Conservation (phyloP, 2,113 vertebrate species). For the Rhinogobius similis region DNA sequence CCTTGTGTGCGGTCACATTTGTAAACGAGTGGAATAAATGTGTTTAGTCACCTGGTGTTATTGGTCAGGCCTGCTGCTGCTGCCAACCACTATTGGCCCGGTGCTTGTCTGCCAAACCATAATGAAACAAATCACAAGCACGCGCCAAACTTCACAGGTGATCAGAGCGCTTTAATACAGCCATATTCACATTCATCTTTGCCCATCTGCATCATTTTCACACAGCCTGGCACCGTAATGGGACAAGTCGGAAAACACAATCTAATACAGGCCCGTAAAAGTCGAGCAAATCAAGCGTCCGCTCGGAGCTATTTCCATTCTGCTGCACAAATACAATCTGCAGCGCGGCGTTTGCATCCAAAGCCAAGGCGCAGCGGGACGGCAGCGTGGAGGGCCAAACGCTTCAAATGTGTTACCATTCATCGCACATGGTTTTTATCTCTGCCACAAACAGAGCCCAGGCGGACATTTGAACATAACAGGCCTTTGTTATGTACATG, state of each 20-base stretch:
- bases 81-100: not conserved
- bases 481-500: not conserved
- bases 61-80: not conserved
- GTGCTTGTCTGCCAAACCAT: not conserved
- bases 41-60: slow-evolving; percentile 11
- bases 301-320: slow-evolving; percentile 2
- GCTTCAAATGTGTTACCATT: not conserved
- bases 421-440: not conserved
- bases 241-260: slow-evolving; percentile 2
- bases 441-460: not conserved
- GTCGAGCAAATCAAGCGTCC: not conserved
- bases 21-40: not conserved
- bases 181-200: not conserved
- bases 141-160: not conserved
- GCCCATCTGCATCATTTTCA: not conserved
- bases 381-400: not conserved
- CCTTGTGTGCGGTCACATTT: not conserved
- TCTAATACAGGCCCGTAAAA: not conserved
- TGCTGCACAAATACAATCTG: slow-evolving; percentile 8
- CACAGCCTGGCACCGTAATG: not conserved
- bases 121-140: not conserved
- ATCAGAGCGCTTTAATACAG: not conserved
- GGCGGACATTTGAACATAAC: not conserved
- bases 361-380: not conserved
- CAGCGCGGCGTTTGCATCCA: not conserved